Conservation (phyloP, 2,113 vertebrate species). For the Corythoichthys intestinalis region DNA sequence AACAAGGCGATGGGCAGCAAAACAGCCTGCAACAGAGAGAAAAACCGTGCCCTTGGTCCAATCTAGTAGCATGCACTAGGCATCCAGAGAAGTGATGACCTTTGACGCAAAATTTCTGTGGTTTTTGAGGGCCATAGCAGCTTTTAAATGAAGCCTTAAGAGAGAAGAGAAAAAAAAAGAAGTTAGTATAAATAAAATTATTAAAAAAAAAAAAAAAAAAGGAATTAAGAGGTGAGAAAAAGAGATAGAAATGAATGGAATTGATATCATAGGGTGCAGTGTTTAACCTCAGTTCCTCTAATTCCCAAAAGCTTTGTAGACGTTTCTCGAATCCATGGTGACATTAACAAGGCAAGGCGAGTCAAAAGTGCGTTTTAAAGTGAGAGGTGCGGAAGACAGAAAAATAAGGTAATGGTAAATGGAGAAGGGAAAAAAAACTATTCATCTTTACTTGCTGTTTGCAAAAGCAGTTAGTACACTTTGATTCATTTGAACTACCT, state of each 20-base stretch:
- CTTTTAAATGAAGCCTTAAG: slow-evolving; percentile 39
- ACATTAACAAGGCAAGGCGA: slow-evolving; percentile 46
- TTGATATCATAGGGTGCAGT: slow-evolving; percentile 26
- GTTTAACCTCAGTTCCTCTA: slow-evolving; percentile 38
- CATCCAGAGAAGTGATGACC: too few relatives aligned
- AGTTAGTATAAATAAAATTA: too few relatives aligned
- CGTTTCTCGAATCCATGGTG: slow-evolving; percentile 53
- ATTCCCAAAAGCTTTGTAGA: slow-evolving; percentile 23
- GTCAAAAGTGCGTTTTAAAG: slow-evolving; percentile 31
- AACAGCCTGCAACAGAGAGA: too few relatives aligned
- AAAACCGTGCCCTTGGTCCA: too few relatives aligned
- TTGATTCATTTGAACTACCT: too few relatives aligned
- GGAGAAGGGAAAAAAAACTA: neutral
- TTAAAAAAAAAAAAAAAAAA: slow-evolving; percentile 2
- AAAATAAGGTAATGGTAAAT: neutral
- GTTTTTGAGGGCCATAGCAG: neutral
- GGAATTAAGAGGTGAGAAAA: slow-evolving; percentile 29
- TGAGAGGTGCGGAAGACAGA: slow-evolving; percentile 8
- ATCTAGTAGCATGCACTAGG: too few relatives aligned
- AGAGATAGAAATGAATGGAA: slow-evolving; percentile 35
- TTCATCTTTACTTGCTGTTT: too few relatives aligned
- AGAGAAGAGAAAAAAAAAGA: slow-evolving; percentile 2
- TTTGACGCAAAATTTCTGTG: too few relatives aligned
- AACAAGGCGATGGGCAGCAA: too few relatives aligned
- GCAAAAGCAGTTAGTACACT: too few relatives aligned